A percentile compares a stretch with the other conserved stretches of the same genome.
Conservation (phyloP, 2,797 vertebrate genomes). For the Syngnathus rostellatus region DNA sequence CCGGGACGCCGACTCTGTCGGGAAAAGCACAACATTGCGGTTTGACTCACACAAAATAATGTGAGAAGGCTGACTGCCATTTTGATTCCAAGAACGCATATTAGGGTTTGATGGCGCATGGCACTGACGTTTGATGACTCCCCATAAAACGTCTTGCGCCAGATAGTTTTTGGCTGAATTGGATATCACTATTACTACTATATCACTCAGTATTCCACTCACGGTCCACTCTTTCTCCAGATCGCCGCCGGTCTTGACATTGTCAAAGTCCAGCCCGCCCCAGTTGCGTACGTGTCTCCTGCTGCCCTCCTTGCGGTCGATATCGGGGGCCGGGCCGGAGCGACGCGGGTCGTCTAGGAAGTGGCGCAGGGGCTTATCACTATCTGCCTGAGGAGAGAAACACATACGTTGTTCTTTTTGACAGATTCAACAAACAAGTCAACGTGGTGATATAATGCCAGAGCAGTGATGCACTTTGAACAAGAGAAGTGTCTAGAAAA, state of each 20-base stretch:
- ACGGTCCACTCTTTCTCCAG: slow-evolving; percentile 77
- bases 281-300: slow-evolving; percentile 84
- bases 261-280: slow-evolving; percentile 87
- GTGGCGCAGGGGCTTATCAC: slow-evolving; percentile 81
- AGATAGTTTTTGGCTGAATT: too few relatives aligned
- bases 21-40: not conserved
- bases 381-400: slow-evolving; percentile 56
- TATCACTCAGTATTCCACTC: slow-evolving; percentile 27
- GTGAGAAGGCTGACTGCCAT: too few relatives aligned
- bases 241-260: slow-evolving; percentile 78
- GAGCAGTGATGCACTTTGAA: not conserved
- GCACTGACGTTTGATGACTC: not conserved
- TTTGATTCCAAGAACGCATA: too few relatives aligned
- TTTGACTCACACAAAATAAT: too few relatives aligned
- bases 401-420: too few relatives aligned
- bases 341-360: slow-evolving; percentile 87
- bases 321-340: slow-evolving; percentile 69
- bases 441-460: too few relatives aligned
- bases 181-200: too few relatives aligned
- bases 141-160: not conserved
- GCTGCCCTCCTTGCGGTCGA: slow-evolving; percentile 82
- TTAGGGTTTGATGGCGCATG: too few relatives aligned
- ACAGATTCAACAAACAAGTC: too few relatives aligned
- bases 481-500: too few relatives aligned
- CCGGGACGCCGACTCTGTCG: slow-evolving; percentile 62